Evolutionary conservation across 2,113 vertebrate genomes (phyloP).

Genomic region (Lepisosteus osseus): DNA sequence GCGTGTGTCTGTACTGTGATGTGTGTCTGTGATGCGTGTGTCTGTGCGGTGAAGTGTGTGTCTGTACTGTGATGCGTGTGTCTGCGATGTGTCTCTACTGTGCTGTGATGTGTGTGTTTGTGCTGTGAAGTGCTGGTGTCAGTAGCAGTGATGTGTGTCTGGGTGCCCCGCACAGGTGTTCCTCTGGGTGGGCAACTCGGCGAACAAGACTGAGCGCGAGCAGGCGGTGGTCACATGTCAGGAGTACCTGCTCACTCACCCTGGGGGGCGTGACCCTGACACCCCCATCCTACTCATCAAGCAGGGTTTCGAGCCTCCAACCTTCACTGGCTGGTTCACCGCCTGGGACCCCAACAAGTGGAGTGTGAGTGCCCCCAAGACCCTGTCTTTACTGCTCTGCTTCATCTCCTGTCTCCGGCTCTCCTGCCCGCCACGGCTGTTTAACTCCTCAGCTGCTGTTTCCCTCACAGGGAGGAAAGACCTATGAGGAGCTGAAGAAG

Average conservation of each 20-base stretch:
- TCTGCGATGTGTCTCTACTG: no score
- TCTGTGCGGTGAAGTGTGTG: no score
- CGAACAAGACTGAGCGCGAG: conserved; percentile 71
- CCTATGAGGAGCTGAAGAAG: conserved; percentile 77
- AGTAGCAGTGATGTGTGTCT: no score
- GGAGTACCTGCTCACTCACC: conserved; percentile 80
- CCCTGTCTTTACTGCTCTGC: not conserved
- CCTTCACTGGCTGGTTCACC: conserved; percentile 85
- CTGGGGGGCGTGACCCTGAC: conserved; percentile 67
- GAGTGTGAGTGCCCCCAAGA: conserved; percentile 67
- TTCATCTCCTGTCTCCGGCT: not conserved
- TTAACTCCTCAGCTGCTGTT: not conserved
- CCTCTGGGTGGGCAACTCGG: conserved; percentile 77
- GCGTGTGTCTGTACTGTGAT: no score
- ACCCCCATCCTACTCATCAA: conserved; percentile 76
- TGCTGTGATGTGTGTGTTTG: no score
- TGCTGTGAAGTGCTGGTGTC: no score
- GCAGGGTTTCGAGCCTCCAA: conserved; percentile 82
- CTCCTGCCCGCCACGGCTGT: not conserved
- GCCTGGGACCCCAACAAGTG: conserved; percentile 81
- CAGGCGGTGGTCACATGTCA: conserved; percentile 60
- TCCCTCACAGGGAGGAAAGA: conserved; percentile 71
- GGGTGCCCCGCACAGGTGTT: conserved; percentile 61
- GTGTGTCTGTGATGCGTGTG: no score
- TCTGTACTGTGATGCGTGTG: no score